Base-by-base conservation (phyloP, 2,797 vertebrate genomes). In the Gymnocypris eckloni region DNA sequence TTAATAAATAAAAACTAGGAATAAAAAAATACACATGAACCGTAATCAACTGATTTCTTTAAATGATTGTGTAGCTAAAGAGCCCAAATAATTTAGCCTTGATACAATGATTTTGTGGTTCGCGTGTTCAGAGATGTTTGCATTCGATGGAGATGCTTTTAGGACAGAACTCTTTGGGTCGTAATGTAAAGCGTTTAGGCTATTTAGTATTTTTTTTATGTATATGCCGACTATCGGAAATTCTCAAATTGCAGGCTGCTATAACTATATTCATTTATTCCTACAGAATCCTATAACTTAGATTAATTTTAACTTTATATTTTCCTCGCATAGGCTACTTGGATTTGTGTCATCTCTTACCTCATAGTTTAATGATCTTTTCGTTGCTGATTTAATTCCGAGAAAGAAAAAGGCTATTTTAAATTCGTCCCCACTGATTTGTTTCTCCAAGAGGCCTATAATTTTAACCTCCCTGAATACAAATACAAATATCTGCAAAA, bases 331-430 rank as follows among this genome's bases (percentile, higher is more conserved):
- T 22, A 61, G 54, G 11, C 6, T 45, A n/a, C 20, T n/a, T 12
- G 1, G 20, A 59, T 41, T 61, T 79, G 43, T 61, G 9, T 50
- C 9, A 15, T 83, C 18, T 66, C 72, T 76, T 76, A 83, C 82
- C 72, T 67, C 82, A 83, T 76, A 25, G 28, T 79, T 45, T 64
- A 45, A 59, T 4, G 61, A 48, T 11, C 43, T 80, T 80, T 83
- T 75, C 71, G 28, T 28, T 76, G 43, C 15, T 39, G 71, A 20
- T 15, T 48, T 66, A 76, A 76, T 83, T 50, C 43, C 41, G 18
- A 33, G 39, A 33, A 67, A 33, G 33, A 25, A 50, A 69, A 1
- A 73, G 43, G 8, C 39, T 39, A 37, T 75, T 61, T n/a, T 16
- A 83, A 83, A 82, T 43, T 41, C 52, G 56, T 25, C 5, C 33